phyloP scores from a whole-genome alignment of 2,113 vertebrate species.

The Ariopsis seemanni region DNA sequence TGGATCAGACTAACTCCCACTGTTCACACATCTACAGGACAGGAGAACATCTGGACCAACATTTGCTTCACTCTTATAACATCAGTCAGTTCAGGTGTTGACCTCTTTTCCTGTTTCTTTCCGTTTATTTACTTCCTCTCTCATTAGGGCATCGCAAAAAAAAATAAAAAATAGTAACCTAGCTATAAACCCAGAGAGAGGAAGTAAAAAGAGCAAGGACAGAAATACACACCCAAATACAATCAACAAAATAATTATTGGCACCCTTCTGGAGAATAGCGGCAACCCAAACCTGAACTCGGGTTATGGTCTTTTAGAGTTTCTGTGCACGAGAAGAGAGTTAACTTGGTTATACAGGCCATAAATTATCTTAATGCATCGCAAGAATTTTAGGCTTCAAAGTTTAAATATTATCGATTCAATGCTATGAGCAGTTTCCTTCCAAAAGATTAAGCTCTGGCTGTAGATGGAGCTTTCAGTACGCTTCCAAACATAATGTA shows the following conservation, averaged over 20 bases:
- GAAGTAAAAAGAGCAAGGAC: neutral
- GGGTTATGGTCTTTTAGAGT: neutral
- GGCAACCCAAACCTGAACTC: neutral
- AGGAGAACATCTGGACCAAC: neutral
- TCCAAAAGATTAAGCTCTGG: neutral
- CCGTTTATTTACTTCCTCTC: constrained; percentile 5
- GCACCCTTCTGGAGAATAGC: neutral
- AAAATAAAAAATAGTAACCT: neutral
- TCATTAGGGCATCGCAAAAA: constrained; percentile 6
- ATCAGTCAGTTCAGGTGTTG: neutral
- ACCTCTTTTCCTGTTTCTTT: neutral
- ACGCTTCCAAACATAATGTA: neutral
- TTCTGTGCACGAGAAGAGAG: neutral
- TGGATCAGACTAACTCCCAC: neutral
- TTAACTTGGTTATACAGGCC: neutral
- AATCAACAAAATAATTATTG: neutral
- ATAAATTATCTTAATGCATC: neutral
- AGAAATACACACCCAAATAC: neutral
- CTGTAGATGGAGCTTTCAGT: neutral
- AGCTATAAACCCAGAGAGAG: neutral
- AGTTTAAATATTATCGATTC: neutral
- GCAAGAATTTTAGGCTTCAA: neutral
- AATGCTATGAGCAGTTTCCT: neutral
- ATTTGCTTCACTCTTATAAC: neutral
- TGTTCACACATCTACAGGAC: neutral